phyloP scores from a whole-genome alignment of 2,888 invertebrate genomes.

The Ennomos fuscantarius region DNA sequence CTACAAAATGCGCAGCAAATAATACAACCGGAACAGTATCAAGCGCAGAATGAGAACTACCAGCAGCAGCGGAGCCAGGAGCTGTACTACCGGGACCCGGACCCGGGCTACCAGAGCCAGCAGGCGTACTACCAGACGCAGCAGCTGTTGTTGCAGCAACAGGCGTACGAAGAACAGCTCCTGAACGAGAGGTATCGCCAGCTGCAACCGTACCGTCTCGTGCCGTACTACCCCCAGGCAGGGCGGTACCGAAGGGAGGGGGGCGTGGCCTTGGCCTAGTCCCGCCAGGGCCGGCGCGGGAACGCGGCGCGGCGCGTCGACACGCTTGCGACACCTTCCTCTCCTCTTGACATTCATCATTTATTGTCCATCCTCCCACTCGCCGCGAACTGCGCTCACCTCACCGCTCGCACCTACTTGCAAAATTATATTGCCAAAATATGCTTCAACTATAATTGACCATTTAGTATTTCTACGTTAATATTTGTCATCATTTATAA shows the following conservation, averaged over 20 bases:
- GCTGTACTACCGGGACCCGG: slow-evolving; percentile 42
- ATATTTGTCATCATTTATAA: slow-evolving; percentile 10
- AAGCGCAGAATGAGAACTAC: slow-evolving; percentile 36
- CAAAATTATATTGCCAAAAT: not conserved
- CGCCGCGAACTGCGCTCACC: slow-evolving; percentile 7
- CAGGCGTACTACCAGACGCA: slow-evolving; percentile 18
- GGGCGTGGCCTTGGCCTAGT: slow-evolving; percentile 78
- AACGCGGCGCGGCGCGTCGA: slow-evolving; percentile 43
- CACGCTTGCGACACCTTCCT: slow-evolving; percentile 39
- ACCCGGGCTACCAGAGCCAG: slow-evolving; percentile 39
- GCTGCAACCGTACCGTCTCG: slow-evolving; percentile 51
- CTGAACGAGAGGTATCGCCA: slow-evolving; percentile 38
- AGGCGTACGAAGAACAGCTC: slow-evolving; percentile 31
- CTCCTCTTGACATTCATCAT: slow-evolving; percentile 39
- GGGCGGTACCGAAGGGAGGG: slow-evolving; percentile 36
- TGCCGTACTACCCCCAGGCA: slow-evolving; percentile 44
- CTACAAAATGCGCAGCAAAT: slow-evolving; percentile 32
- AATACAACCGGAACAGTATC: slow-evolving; percentile 38
- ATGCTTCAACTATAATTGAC: not conserved
- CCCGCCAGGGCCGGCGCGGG: slow-evolving; percentile 49
- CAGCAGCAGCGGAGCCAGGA: slow-evolving; percentile 40
- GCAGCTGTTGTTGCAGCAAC: slow-evolving; percentile 18
- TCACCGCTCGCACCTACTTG: not conserved
- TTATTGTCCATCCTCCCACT: slow-evolving; percentile 19
- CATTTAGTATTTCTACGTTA: not conserved